Conservation (phyloP, 2,797 vertebrate species). For the Cynopterus sphinx region DNA sequence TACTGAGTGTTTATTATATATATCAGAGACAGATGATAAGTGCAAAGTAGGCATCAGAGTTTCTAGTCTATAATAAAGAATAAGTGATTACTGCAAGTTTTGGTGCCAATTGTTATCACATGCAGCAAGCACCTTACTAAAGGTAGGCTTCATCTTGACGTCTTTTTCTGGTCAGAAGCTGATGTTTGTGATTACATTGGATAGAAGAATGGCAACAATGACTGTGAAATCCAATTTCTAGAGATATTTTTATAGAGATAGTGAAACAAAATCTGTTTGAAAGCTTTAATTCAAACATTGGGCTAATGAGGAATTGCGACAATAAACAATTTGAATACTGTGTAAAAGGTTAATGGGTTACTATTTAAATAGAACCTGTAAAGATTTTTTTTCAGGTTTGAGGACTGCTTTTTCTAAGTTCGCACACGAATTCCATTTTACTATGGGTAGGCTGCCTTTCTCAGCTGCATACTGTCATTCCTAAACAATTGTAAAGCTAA, state of each 20-base stretch:
- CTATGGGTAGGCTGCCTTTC: slow-evolving; percentile 65
- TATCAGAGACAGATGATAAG: not conserved
- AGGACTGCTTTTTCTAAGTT: slow-evolving; percentile 73
- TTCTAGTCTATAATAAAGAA: not conserved
- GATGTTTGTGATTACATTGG: not conserved
- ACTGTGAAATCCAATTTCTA: not conserved
- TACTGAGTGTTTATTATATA: not conserved
- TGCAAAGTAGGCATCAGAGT: not conserved
- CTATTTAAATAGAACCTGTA: slow-evolving; percentile 72
- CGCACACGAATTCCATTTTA: slow-evolving; percentile 76
- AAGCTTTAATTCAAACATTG: slow-evolving; percentile 47
- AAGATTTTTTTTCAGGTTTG: slow-evolving; percentile 56
- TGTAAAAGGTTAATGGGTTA: slow-evolving; percentile 78
- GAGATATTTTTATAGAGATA: not conserved
- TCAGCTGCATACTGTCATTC: slow-evolving; percentile 80
- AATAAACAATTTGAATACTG: slow-evolving; percentile 57
- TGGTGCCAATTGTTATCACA: not conserved
- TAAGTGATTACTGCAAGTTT: not conserved
- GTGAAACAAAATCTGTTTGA: slow-evolving; percentile 37
- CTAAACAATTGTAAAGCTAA: slow-evolving; percentile 78
- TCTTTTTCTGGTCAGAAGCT: not conserved
- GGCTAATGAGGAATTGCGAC: slow-evolving; percentile 65
- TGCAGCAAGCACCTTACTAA: not conserved
- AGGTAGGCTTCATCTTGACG: not conserved
- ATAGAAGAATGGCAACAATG: not conserved